phyloP scores from a whole-genome alignment of 2,888 invertebrate species.

The Drymonia ruficornis region DNA sequence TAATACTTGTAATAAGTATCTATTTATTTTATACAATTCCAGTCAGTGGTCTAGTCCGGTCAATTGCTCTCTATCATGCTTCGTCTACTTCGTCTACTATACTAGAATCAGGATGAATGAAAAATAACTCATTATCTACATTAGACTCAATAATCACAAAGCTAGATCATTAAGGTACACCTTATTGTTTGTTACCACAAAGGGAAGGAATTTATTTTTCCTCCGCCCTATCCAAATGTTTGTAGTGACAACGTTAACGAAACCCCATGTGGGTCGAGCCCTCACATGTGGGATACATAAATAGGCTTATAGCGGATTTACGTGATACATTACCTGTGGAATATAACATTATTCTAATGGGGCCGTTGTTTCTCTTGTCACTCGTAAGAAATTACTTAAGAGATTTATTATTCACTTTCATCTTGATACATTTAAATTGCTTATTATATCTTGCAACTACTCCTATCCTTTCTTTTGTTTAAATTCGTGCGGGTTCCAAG shows the following conservation, averaged over 20 bases:
- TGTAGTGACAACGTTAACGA: constrained; percentile 42
- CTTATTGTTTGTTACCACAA: constrained; percentile 18
- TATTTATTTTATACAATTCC: too few relatives aligned
- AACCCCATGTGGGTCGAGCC: constrained; percentile 41
- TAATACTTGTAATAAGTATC: too few relatives aligned
- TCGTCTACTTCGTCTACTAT: too few relatives aligned
- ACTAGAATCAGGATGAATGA: too few relatives aligned
- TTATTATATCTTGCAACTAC: too few relatives aligned
- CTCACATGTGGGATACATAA: constrained; percentile 45
- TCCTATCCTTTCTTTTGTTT: too few relatives aligned
- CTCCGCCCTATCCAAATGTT: constrained; percentile 42
- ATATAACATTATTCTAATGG: constrained; percentile 26
- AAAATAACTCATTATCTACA: too few relatives aligned
- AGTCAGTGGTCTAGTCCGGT: too few relatives aligned
- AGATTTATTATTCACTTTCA: background rate
- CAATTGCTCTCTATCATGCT: too few relatives aligned
- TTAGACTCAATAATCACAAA: too few relatives aligned
- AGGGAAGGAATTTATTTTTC: constrained; percentile 22
- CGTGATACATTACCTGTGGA: constrained; percentile 41
- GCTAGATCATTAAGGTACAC: too few relatives aligned
- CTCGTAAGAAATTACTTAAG: background rate
- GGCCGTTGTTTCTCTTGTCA: constrained; percentile 21
- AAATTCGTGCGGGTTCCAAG: too few relatives aligned
- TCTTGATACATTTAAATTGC: background rate
- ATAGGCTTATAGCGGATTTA: constrained; percentile 43